Conservation (phyloP, 1,140 invertebrate genomes). For the Monochamus saltuarius region DNA sequence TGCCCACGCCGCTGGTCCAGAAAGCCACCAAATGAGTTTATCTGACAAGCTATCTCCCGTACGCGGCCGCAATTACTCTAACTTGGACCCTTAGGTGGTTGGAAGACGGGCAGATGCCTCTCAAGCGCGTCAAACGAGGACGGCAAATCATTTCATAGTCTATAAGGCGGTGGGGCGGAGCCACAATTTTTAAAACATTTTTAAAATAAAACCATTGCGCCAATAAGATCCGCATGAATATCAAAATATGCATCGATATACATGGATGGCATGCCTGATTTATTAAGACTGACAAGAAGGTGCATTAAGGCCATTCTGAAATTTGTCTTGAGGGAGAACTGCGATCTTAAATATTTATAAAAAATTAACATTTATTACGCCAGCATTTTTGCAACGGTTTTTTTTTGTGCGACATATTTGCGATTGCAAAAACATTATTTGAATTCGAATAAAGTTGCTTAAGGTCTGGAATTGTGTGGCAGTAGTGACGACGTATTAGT, state of each 20-base stretch:
- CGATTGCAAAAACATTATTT: too few species aligned
- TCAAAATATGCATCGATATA: constrained; percentile 42
- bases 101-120: constrained; percentile 11
- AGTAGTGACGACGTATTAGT: too few species aligned
- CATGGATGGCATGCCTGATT: constrained; percentile 25
- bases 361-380: constrained; percentile 1
- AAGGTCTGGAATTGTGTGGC: too few species aligned
- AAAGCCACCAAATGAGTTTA: constrained; percentile 40
- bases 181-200: constrained; percentile 34
- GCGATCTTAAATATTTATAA: constrained; percentile 8
- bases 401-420: too few species aligned
- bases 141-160: constrained; percentile 28
- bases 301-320: constrained; percentile 15
- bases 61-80: constrained; percentile 44
- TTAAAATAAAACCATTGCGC: constrained; percentile 33
- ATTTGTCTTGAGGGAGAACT: constrained; percentile 20
- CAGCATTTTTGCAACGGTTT: too few species aligned
- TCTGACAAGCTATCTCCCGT: constrained; percentile 41
- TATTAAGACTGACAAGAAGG: constrained; percentile 24
- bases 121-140: constrained; percentile 19
- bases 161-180: constrained; percentile 34
- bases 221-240: constrained; percentile 38
- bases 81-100: constrained; percentile 37
- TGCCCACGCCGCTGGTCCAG: constrained; percentile 5
- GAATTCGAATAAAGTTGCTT: too few species aligned